Percentiles rank a stretch among this genome's conserved stretches.
phyloP scores from a whole-genome alignment of 1,140 invertebrate genomes.

The Drosophila gunungcola region DNA sequence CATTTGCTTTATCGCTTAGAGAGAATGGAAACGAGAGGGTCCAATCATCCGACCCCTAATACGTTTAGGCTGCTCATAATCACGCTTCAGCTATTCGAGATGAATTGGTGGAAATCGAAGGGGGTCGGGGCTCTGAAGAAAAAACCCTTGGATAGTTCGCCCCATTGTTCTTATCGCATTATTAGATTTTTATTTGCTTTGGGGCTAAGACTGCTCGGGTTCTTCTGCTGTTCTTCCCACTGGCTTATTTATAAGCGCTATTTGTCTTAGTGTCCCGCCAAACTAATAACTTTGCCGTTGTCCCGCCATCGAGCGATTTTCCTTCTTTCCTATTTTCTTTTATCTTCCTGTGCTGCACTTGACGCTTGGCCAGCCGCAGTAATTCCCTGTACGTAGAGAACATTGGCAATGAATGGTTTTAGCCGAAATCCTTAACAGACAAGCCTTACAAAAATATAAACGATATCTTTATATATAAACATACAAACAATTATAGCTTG shows the following conservation, averaged over 20 bases:
- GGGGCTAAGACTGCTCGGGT: constrained; percentile 18
- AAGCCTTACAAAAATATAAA: too few relatives aligned
- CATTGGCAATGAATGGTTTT: neutral
- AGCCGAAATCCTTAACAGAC: neutral
- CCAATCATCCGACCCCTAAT: constrained; percentile 72
- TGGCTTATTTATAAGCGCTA: constrained; percentile 80
- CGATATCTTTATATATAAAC: too few relatives aligned
- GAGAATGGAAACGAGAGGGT: constrained; percentile 3
- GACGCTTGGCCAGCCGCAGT: constrained; percentile 14
- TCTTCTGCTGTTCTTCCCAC: constrained; percentile 18
- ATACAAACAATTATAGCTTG: too few relatives aligned
- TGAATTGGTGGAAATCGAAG: constrained; percentile 55
- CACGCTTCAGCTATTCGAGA: constrained; percentile 74
- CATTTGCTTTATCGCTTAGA: constrained; percentile 63
- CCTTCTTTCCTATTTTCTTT: neutral
- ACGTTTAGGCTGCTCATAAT: constrained; percentile 81
- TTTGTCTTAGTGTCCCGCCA: constrained; percentile 70
- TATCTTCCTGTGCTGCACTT: constrained; percentile 44
- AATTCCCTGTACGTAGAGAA: constrained; percentile 42
- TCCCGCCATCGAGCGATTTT: constrained; percentile 7
- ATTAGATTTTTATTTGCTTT: constrained; percentile 80
- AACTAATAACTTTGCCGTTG: constrained; percentile 69
- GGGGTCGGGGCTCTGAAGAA: neutral
- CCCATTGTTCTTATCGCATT: constrained; percentile 82
- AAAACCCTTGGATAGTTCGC: constrained; percentile 12